Percentiles rank a stretch among this genome's conserved stretches.
Evolutionary conservation across 2,113 vertebrate genomes (phyloP).

Genomic region (Catagonus wagneri): DNA sequence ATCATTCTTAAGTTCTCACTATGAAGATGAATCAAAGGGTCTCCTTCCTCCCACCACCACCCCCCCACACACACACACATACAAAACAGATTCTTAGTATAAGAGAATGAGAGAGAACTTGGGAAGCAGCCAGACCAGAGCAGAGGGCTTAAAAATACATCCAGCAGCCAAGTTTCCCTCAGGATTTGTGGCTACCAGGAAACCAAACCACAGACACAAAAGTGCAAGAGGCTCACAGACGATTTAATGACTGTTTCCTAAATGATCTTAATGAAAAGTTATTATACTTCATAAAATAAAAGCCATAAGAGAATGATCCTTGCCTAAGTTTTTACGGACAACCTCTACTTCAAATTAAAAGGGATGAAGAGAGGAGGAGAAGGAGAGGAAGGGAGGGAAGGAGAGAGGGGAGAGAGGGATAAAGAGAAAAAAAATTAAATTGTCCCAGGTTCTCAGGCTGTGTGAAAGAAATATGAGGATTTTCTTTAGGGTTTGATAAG

Average conservation of each 20-base stretch:
- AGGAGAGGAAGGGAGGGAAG: fast-evolving
- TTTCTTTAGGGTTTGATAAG: slow-evolving; percentile 5
- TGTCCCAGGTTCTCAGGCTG: not conserved
- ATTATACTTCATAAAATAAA: not conserved
- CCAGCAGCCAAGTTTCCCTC: slow-evolving; percentile 23
- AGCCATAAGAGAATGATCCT: not conserved
- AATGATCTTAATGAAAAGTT: slow-evolving; percentile 35
- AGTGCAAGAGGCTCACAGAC: not conserved
- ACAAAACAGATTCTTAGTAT: not conserved
- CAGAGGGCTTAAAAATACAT: slow-evolving; percentile 38
- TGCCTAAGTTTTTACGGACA: slow-evolving; percentile 38
- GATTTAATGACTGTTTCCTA: slow-evolving; percentile 23
- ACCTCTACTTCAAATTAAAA: not conserved
- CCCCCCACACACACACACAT: not conserved
- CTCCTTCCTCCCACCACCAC: no score
- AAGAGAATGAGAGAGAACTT: not conserved
- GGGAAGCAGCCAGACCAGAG: not conserved
- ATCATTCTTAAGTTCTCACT: slow-evolving; percentile 25
- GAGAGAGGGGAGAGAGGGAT: not conserved
- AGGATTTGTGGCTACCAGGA: not conserved
- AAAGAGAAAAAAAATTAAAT: not conserved
- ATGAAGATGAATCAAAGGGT: not conserved
- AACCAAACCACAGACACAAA: slow-evolving; percentile 33
- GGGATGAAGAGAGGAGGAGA: not conserved
- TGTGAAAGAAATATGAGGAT: not conserved